These are phyloP conservation scores for Harpagoxenus sublaevis DNA, from an alignment of 2,888 invertebrate genomes.

Conservation along the genomic window DNA sequence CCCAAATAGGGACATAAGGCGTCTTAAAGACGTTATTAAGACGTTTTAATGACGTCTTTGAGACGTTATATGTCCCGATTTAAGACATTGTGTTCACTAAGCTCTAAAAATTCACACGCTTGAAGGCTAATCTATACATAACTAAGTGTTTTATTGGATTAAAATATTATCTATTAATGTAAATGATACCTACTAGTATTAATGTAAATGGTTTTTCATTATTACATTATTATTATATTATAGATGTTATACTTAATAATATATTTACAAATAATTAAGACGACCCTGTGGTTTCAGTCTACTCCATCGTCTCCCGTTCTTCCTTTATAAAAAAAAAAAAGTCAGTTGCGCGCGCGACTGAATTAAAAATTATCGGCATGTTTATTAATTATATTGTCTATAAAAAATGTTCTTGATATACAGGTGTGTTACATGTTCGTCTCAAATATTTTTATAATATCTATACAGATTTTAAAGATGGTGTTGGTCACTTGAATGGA, in stretches of 20 bases:
- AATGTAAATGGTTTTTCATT: constrained; percentile 84
- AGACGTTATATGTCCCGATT: too few species aligned
- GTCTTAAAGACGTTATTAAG: too few species aligned
- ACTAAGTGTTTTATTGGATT: constrained; percentile 82
- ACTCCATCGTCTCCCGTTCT: constrained; percentile 3
- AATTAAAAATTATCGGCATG: not conserved
- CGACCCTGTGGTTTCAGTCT: constrained; percentile 73
- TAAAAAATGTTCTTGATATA: not conserved
- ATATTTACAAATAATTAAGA: constrained; percentile 84
- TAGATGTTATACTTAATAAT: constrained; percentile 84
- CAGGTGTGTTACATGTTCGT: not conserved
- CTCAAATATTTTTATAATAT: not conserved
- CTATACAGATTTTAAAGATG: not conserved
- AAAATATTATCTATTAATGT: constrained; percentile 75
- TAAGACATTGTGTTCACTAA: constrained; percentile 24
- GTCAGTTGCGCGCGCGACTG: not conserved
- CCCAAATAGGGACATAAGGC: too few species aligned
- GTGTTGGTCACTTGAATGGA: not conserved
- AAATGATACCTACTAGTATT: constrained; percentile 82
- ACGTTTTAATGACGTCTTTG: too few species aligned
- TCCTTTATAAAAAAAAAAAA: not conserved
- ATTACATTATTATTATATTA: constrained; percentile 85
- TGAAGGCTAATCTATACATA: constrained; percentile 79
- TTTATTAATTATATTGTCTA: not conserved
- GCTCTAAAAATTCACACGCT: constrained; percentile 69